phyloP scores from a whole-genome alignment of 92 coral and sea anemone genomes.

The Phenganax stokvisi region DNA sequence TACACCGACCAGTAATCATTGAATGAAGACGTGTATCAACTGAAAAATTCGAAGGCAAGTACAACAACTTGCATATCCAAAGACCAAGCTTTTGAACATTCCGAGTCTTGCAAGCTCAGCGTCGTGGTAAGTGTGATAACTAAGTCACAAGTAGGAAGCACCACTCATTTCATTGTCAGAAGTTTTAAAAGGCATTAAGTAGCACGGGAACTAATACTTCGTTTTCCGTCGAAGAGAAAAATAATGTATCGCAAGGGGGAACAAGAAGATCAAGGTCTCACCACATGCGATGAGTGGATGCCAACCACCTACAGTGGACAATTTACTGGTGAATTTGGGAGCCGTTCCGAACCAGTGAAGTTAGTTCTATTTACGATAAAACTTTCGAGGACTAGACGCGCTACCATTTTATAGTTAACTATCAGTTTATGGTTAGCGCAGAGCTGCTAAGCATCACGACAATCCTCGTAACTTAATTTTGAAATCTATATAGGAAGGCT shows the following conservation, averaged over 20 bases:
- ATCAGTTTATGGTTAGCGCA: too few species aligned
- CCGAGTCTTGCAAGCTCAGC: not conserved
- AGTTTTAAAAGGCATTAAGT: too few species aligned
- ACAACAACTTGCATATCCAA: not conserved
- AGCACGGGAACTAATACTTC: too few species aligned
- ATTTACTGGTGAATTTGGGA: slow-evolving; percentile 61
- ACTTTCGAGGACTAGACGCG: too few species aligned
- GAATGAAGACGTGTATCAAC: slow-evolving; percentile 14
- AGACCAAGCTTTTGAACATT: not conserved
- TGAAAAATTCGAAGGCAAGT: not conserved
- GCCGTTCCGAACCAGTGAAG: slow-evolving; percentile 75
- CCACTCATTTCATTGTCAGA: too few species aligned
- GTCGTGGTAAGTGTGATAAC: too few species aligned
- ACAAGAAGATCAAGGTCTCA: not conserved
- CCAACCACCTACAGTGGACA: slow-evolving; percentile 64
- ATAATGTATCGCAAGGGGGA: not conserved
- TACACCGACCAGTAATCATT: not conserved
- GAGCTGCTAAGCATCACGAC: too few species aligned
- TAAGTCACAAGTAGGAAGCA: too few species aligned
- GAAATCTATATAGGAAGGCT: too few species aligned
- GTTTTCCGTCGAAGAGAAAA: too few species aligned
- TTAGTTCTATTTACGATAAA: not conserved
- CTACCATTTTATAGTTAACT: too few species aligned
- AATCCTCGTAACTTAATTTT: too few species aligned
- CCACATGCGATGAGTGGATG: slow-evolving; percentile 38